These are phyloP conservation scores for Rhingia campestris DNA, from an alignment of 2,888 invertebrate genomes.

Conservation along the genomic window DNA sequence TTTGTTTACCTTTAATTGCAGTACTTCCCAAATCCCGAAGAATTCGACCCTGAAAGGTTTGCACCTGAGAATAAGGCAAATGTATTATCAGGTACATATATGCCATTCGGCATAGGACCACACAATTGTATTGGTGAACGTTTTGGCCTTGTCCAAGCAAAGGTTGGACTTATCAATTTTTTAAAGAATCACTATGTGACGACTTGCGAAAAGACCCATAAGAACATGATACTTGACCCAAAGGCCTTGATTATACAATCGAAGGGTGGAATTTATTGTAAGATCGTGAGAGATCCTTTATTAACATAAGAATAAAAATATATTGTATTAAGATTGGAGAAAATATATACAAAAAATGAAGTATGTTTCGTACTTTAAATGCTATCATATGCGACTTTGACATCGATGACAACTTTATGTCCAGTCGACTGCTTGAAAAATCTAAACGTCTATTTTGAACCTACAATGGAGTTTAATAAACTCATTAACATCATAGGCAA, in stretches of 20 bases:
- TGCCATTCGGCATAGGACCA: conserved; percentile 80
- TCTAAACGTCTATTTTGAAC: too few relatives aligned
- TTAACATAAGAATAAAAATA: background rate
- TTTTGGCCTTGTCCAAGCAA: conserved; percentile 79
- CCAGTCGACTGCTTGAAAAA: too few relatives aligned
- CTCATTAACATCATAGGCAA: too few relatives aligned
- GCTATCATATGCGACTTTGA: too few relatives aligned
- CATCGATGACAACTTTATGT: too few relatives aligned
- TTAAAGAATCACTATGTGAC: conserved; percentile 80
- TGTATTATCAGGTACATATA: conserved; percentile 77
- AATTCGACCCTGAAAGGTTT: conserved; percentile 81
- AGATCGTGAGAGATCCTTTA: conserved; percentile 78
- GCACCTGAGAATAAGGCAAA: conserved; percentile 77
- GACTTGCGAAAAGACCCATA: conserved; percentile 76
- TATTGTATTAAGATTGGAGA: too few relatives aligned
- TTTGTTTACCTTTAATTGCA: conserved; percentile 60
- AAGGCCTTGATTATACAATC: conserved; percentile 78
- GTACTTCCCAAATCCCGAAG: conserved; percentile 80
- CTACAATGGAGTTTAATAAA: too few relatives aligned
- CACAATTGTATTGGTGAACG: conserved; percentile 81
- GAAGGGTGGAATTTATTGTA: conserved; percentile 77
- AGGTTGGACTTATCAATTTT: conserved; percentile 80
- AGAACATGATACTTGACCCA: conserved; percentile 78
- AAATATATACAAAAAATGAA: too few relatives aligned
- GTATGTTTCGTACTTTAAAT: too few relatives aligned